phyloP scores from a whole-genome alignment of 1,140 invertebrate genomes.

The Cepaea nemoralis region DNA sequence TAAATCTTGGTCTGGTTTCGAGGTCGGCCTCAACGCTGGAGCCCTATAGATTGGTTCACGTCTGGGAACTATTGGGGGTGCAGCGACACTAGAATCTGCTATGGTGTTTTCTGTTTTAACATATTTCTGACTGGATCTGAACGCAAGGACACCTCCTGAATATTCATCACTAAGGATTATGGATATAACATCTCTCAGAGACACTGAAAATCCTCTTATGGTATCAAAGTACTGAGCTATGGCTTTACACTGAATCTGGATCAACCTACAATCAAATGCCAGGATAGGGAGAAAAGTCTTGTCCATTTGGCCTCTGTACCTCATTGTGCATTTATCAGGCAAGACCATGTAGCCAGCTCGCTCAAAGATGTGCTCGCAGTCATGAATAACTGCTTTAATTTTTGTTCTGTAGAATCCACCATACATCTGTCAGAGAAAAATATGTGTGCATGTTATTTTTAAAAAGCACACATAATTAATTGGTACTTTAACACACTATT shows the following conservation, averaged over 20 bases:
- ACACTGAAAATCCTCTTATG: slow-evolving; percentile 18
- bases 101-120: not conserved
- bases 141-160: not conserved
- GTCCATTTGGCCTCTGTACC: not conserved
- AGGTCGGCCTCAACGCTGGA: not conserved
- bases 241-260: not conserved
- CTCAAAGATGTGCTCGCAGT: slow-evolving; percentile 36
- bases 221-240: slow-evolving; percentile 36
- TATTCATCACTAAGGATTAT: not conserved
- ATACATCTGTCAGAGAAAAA: slow-evolving; percentile 38
- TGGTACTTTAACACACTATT: no score
- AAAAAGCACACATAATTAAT: no score
- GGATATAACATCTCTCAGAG: not conserved
- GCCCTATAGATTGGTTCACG: not conserved
- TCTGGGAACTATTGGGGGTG: not conserved
- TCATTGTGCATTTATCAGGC: not conserved
- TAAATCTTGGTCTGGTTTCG: not conserved
- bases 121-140: not conserved
- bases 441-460: no score
- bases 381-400: slow-evolving; percentile 38
- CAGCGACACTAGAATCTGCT: not conserved
- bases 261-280: slow-evolving; percentile 44
- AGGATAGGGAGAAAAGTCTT: slow-evolving; percentile 8
- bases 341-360: slow-evolving; percentile 37
- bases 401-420: slow-evolving; percentile 43